Evolutionary conservation across 2,888 invertebrate genomes (phyloP).

Genomic region (Calameuta filiformis): DNA sequence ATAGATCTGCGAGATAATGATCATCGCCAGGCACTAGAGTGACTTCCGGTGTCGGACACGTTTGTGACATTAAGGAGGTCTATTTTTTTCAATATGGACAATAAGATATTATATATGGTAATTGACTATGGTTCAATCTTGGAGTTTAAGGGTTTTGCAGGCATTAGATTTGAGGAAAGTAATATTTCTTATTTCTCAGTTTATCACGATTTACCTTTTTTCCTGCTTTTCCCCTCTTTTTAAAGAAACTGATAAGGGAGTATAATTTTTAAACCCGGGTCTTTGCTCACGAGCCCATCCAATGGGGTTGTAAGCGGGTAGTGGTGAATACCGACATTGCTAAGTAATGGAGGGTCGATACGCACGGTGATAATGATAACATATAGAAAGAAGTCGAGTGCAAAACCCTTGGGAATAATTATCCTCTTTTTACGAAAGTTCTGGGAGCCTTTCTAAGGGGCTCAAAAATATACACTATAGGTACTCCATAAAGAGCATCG

Average conservation of each 20-base stretch:
- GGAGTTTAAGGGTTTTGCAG: not conserved
- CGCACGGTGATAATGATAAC: not conserved
- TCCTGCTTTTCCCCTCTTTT: not conserved
- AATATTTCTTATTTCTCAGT: not conserved
- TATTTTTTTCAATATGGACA: not conserved
- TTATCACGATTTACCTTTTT: not conserved
- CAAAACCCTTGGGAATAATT: slow-evolving; percentile 2
- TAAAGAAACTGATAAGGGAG: not conserved
- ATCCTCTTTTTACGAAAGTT: slow-evolving; percentile 10
- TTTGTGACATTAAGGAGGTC: not conserved
- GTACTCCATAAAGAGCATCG: slow-evolving; percentile 11
- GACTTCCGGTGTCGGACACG: not conserved
- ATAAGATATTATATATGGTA: not conserved
- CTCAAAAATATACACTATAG: slow-evolving; percentile 11
- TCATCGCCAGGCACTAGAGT: not conserved
- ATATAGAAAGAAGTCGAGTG: not conserved
- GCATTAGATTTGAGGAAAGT: not conserved
- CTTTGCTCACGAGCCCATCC: not conserved
- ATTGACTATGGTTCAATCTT: not conserved
- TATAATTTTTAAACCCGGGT: not conserved
- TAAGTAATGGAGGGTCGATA: not conserved
- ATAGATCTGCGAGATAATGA: not conserved
- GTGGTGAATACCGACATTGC: not conserved
- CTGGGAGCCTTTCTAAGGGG: slow-evolving; percentile 7
- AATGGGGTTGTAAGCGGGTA: not conserved